Base-by-base conservation (phyloP, 2,888 invertebrate species). In the Aleiodes alternator region DNA sequence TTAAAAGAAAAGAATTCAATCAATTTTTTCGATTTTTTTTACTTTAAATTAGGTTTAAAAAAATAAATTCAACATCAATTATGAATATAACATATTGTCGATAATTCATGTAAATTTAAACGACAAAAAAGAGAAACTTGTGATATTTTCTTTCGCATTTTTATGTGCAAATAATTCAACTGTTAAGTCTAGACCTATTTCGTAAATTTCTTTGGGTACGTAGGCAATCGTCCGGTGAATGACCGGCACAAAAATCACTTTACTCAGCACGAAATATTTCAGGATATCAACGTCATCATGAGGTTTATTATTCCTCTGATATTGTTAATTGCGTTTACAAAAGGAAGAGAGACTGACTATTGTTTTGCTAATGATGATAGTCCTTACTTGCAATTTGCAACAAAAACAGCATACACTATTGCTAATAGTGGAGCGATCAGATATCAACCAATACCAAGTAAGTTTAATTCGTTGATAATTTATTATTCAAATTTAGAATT, bases 331-430 rank as follows among this genome's bases (percentile, higher is more conserved):
- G 73, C 70, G 48, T 69, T 76, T n/a, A 82, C 79, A 56, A 61
- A 75, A 29, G 79, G 82, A 2, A 84, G 87, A 38, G 84, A 87
- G 29, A 73, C 80, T 11, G 92, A 92, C 16, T 91, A 90, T 81
- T 95, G 95, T 84, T 92, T 93, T 77, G 90, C 91, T 0, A 89
- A 90, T 0, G 92, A 94, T 76, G 90, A 91, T 29, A 91, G 93
- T 74, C 94, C 94, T 0, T 94, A 94, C 84, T 86, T 94, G 14
- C 91, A 93, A 71, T 95, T 95, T 85, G 94, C 92, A 9, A 92
- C 94, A 5, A 96, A 95, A 90, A 96, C 96, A 0, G 93, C 95
- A 0, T 96, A 96, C 86, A 92, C 94, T 82, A 93, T 94, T 81
- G 92, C 93, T 14, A 93, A 92, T 78, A 92, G 92, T 57, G 92